phyloP scores from a whole-genome alignment of 2,113 vertebrate species.

The Harpagus bidentatus region DNA sequence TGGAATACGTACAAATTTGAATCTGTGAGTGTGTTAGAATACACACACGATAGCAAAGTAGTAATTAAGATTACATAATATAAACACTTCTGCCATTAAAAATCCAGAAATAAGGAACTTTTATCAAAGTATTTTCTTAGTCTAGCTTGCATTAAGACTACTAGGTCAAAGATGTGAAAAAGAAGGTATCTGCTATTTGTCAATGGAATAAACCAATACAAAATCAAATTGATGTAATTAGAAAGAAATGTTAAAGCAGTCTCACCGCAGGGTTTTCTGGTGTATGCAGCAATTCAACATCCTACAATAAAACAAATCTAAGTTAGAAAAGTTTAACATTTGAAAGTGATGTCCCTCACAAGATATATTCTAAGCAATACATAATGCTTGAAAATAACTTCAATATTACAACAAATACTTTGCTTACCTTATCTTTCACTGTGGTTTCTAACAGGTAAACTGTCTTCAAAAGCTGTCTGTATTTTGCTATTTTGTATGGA shows the following conservation, averaged over 20 bases:
- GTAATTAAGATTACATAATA: neutral
- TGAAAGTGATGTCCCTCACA: neutral
- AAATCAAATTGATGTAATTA: neutral
- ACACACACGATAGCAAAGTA: neutral
- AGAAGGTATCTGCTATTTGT: neutral
- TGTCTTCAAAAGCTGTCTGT: constrained; percentile 29
- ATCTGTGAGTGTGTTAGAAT: neutral
- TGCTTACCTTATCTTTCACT: constrained; percentile 67
- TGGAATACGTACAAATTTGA: neutral
- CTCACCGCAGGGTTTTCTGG: constrained; percentile 73
- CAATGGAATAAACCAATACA: neutral
- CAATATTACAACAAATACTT: neutral
- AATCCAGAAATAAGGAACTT: neutral
- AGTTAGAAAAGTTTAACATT: constrained; percentile 35
- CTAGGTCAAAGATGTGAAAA: neutral
- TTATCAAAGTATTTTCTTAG: neutral
- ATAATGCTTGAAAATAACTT: neutral
- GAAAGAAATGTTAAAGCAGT: constrained; percentile 22
- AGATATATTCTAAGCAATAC: neutral
- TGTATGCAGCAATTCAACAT: constrained; percentile 56
- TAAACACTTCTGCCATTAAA: neutral
- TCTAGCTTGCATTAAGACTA: neutral
- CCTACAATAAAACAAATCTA: constrained; percentile 68
- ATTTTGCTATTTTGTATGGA: constrained; percentile 4
- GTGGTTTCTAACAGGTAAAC: constrained; percentile 7